A percentile compares a stretch with the other conserved stretches of the same genome.
Evolutionary conservation across 2,888 invertebrate species (phyloP).

Genomic region (Melanargia galathea): DNA sequence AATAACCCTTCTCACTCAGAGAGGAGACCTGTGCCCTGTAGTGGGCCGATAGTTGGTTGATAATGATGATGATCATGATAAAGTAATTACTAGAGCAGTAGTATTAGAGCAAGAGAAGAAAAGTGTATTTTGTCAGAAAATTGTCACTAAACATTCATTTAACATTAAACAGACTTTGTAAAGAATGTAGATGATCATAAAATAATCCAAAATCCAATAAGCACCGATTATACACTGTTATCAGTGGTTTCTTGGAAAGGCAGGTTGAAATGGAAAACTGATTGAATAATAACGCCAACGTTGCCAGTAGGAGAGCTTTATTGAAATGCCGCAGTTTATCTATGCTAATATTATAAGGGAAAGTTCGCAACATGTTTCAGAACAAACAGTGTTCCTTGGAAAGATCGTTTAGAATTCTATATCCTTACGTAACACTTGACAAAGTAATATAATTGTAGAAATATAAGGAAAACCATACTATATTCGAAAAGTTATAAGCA

Average conservation of each 20-base stretch:
- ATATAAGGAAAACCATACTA: not conserved
- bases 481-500: not conserved
- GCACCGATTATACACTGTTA: conserved; percentile 11
- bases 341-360: conserved; percentile 38
- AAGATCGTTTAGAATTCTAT: conserved; percentile 12
- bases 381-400: conserved; percentile 22
- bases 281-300: conserved; percentile 26
- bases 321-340: conserved; percentile 32
- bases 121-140: too few relatives aligned
- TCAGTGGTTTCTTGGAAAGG: conserved; percentile 14
- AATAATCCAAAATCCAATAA: conserved; percentile 5
- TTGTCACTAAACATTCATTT: too few relatives aligned
- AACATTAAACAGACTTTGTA: too few relatives aligned
- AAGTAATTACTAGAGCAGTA: too few relatives aligned
- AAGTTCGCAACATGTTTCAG: conserved; percentile 32
- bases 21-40: too few relatives aligned
- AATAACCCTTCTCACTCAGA: too few relatives aligned
- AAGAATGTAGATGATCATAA: not conserved
- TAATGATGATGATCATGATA: too few relatives aligned
- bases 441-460: conserved; percentile 3
- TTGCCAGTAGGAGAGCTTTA: conserved; percentile 24
- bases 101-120: too few relatives aligned
- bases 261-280: conserved; percentile 22
- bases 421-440: conserved; percentile 20
- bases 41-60: too few relatives aligned